Evolutionary conservation across 2,113 vertebrate genomes (phyloP).

Genomic region (Phaetusa simplex): DNA sequence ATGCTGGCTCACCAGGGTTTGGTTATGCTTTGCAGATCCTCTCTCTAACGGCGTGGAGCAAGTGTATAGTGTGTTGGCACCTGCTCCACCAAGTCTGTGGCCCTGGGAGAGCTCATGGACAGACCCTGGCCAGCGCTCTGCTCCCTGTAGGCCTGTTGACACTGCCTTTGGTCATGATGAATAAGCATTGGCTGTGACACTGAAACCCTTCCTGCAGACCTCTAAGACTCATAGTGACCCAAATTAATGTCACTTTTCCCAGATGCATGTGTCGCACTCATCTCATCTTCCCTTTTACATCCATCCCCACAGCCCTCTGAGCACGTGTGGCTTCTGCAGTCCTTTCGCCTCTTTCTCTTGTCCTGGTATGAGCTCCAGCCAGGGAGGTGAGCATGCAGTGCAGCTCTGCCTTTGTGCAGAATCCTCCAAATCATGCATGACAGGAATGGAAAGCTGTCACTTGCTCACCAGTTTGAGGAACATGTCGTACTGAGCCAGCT

Average conservation of each 20-base stretch:
- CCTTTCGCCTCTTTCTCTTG: neutral
- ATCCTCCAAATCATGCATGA: neutral
- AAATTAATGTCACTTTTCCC: neutral
- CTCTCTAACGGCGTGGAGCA: neutral
- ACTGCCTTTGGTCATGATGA: neutral
- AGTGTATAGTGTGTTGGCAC: neutral
- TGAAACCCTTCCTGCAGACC: neutral
- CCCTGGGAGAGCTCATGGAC: neutral
- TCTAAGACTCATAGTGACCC: neutral
- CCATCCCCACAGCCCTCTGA: neutral
- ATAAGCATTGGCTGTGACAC: neutral
- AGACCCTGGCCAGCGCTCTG: neutral
- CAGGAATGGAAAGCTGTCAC: neutral
- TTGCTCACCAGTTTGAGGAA: neutral
- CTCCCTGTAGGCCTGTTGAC: neutral
- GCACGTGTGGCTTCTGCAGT: neutral
- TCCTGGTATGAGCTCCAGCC: neutral
- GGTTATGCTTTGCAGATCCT: neutral
- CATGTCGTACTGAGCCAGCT: accelerated
- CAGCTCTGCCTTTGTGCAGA: neutral
- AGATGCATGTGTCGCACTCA: neutral
- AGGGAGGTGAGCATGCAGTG: accelerated
- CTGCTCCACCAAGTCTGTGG: neutral
- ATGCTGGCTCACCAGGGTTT: neutral
- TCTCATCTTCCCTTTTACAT: neutral